Evolutionary conservation across 2,888 invertebrate genomes (phyloP).

Genomic region (Micoletzkya japonica): DNA sequence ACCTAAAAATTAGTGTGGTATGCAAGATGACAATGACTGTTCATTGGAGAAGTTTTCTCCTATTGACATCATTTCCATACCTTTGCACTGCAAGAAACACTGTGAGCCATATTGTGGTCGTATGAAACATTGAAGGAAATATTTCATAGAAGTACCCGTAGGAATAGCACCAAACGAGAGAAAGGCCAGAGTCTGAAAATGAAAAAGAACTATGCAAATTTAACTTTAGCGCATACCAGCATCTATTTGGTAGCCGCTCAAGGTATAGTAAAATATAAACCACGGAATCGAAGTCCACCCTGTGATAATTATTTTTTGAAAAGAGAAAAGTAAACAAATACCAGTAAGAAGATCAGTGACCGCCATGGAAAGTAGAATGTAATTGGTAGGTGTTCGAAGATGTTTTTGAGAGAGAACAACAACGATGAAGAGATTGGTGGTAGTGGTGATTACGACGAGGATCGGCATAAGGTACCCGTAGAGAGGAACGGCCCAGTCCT

Average conservation of each 20-base stretch:
- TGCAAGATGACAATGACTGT: neutral
- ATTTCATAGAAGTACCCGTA: slow-evolving; percentile 68
- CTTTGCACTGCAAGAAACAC: slow-evolving; percentile 82
- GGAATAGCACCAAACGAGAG: slow-evolving; percentile 54
- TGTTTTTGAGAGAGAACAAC: slow-evolving; percentile 54
- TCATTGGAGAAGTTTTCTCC: neutral
- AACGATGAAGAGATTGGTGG: slow-evolving; percentile 52
- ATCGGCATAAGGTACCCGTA: slow-evolving; percentile 54
- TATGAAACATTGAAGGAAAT: slow-evolving; percentile 84
- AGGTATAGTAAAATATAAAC: slow-evolving; percentile 57
- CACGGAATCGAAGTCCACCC: slow-evolving; percentile 52
- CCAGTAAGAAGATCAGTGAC: slow-evolving; percentile 55
- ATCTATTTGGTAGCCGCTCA: slow-evolving; percentile 48
- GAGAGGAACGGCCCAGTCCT: slow-evolving; percentile 50
- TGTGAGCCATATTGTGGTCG: slow-evolving; percentile 89
- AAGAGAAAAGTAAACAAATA: slow-evolving; percentile 4
- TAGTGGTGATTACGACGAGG: slow-evolving; percentile 40
- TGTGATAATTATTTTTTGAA: neutral
- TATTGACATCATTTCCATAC: neutral
- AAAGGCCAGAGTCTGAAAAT: slow-evolving; percentile 21
- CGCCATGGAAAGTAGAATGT: slow-evolving; percentile 55
- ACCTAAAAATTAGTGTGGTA: slow-evolving; percentile 68
- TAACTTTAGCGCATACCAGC: slow-evolving; percentile 17
- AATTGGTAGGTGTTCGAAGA: slow-evolving; percentile 58
- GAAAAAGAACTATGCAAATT: neutral